A percentile compares a stretch with the other conserved stretches of the same genome.
Conservation (phyloP, 2,797 vertebrate genomes). For the Sarcophilus harrisii region DNA sequence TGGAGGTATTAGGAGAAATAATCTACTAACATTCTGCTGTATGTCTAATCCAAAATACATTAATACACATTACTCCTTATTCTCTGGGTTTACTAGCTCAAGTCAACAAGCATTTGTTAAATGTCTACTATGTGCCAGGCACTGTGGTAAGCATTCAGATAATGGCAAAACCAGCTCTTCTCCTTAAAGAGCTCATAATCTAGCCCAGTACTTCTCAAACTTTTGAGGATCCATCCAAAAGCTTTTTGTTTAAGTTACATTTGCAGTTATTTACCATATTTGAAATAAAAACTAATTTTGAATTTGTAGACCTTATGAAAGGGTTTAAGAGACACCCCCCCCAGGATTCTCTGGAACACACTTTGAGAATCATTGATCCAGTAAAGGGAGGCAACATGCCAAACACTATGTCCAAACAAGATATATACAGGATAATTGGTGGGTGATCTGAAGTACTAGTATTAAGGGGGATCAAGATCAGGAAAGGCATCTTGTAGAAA, state of each 20-base stretch:
- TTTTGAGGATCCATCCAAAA: too few species aligned
- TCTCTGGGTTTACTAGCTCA: background rate
- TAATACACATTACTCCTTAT: background rate
- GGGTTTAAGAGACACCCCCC: too few species aligned
- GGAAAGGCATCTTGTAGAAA: background rate
- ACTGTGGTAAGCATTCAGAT: background rate
- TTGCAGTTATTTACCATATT: too few species aligned
- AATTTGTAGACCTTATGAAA: too few species aligned
- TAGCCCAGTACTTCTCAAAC: background rate
- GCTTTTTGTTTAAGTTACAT: too few species aligned
- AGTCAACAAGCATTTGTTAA: background rate
- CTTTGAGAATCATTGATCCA: too few species aligned
- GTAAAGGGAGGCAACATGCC: background rate
- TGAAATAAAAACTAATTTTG: too few species aligned
- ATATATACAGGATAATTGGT: background rate
- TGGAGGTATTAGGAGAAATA: background rate
- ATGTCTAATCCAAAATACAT: background rate
- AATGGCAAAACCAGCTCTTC: background rate
- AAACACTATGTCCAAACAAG: background rate
- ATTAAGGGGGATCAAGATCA: background rate
- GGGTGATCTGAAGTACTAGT: background rate
- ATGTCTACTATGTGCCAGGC: background rate
- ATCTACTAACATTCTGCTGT: background rate
- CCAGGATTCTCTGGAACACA: too few species aligned
- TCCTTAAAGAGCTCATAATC: background rate